A percentile compares a stretch with the other conserved stretches of the same genome.
Conservation (phyloP, 2,113 vertebrate genomes). For the Condylura cristata region DNA sequence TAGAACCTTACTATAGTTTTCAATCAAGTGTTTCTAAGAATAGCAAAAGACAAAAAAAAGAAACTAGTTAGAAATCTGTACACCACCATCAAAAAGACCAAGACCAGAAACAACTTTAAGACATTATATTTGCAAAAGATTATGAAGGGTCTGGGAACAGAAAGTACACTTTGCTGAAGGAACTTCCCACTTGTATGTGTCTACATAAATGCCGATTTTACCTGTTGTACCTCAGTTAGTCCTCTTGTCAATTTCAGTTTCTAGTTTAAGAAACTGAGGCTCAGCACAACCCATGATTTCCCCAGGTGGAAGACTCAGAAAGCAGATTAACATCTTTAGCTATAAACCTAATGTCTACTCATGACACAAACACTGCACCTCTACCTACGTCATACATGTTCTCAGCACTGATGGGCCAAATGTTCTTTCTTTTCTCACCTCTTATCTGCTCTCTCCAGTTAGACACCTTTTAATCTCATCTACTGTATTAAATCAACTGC, state of each 20-base stretch:
- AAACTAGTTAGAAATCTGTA: not conserved
- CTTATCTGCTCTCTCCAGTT: not conserved
- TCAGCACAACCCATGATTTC: not conserved
- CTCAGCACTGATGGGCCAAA: not conserved
- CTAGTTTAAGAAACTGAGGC: not conserved
- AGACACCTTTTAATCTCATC: not conserved
- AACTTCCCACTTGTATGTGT: not conserved
- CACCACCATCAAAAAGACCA: not conserved
- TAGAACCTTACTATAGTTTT: constrained; percentile 50
- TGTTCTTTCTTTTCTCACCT: not conserved
- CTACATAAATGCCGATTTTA: not conserved
- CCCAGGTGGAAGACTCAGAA: not conserved
- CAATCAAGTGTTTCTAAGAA: constrained; percentile 24
- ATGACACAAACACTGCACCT: not conserved
- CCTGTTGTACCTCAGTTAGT: not conserved
- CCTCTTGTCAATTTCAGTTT: not conserved
- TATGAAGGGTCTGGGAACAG: not conserved
- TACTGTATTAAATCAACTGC: not conserved
- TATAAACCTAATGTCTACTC: not conserved
- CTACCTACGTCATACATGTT: not conserved
- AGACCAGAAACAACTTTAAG: not conserved
- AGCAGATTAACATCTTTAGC: not conserved
- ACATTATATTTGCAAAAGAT: not conserved
- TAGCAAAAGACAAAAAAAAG: constrained; percentile 36
- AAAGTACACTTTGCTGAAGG: not conserved